These are phyloP conservation scores for Epinephelus fuscoguttatus DNA, from an alignment of 2,113 vertebrate genomes.

Conservation along the genomic window DNA sequence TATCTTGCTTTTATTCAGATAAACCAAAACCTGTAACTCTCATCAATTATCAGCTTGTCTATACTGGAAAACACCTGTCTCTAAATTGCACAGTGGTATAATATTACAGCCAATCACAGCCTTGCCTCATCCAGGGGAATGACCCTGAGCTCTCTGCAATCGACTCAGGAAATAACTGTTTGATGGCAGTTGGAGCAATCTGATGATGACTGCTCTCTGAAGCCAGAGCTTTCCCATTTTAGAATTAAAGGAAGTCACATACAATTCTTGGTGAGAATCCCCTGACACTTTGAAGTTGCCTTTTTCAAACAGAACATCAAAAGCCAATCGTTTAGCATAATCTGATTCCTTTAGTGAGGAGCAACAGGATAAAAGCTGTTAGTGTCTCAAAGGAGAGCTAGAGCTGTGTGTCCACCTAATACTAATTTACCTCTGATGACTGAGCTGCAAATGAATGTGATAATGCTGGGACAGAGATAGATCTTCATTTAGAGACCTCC, in stretches of 20 bases:
- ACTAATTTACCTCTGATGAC: constrained; percentile 9
- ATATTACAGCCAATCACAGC: background rate
- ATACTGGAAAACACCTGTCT: background rate
- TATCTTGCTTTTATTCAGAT: background rate
- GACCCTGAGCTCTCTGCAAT: constrained; percentile 73
- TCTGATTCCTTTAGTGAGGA: constrained; percentile 51
- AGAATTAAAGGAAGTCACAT: constrained; percentile 82
- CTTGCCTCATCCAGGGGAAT: constrained; percentile 72
- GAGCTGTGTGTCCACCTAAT: constrained; percentile 14
- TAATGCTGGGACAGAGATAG: background rate
- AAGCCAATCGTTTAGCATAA: constrained; percentile 68
- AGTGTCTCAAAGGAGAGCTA: constrained; percentile 27
- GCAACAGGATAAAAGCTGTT: constrained; percentile 43
- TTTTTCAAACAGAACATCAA: constrained; percentile 62
- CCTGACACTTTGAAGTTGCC: constrained; percentile 75
- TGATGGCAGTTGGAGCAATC: constrained; percentile 81
- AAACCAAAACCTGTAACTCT: background rate
- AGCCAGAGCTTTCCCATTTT: constrained; percentile 88
- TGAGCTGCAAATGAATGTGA: constrained; percentile 28
- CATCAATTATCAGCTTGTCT: background rate
- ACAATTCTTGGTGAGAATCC: constrained; percentile 85
- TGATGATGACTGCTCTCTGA: constrained; percentile 86
- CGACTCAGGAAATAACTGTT: constrained; percentile 84
- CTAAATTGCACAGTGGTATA: background rate
- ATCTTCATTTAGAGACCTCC: background rate